Evolutionary conservation across 2,797 vertebrate species (phyloP), one percentile per base, ranked within the genome.

Genomic region (Sphenodon punctatus): DNA sequence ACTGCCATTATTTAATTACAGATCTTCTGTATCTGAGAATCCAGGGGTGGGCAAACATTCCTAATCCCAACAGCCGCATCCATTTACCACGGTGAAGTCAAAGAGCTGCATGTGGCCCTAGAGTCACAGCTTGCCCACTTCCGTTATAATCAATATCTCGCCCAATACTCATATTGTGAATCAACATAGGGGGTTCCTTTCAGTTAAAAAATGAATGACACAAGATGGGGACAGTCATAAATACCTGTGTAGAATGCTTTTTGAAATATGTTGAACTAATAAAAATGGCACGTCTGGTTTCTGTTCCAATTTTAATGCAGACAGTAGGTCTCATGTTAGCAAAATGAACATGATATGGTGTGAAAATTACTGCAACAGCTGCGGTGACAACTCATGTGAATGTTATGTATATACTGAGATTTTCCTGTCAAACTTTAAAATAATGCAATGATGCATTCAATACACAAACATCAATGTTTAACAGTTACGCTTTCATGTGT

Each of bases 381-480:
- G 89, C 80, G 65, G 84, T 87, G 82, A 89, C 88, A 91, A 88
- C 82, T 88, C 87, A 92, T 87, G 87, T 88, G 80, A 87, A 82
- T 88, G 75, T 84, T 89, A 61, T 86, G 84, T 84, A 75, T 63
- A 79, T 15, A 2, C 70, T 67, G 78, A 79, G 58, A 70, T 88
- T 88, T 90, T 81, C 90, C 88, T 89, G 70, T 77, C 87, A 88
- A 89, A 82, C 84, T 84, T 59, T 72, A 67, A 86, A 87, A 86
- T 67, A 81, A 92, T 75, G 87, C 86, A 89, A 63, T 77, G 80
- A 88, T 86, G 78, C 78, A 84, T 82, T 86, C 82, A 86, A 59
- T 46, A 80, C 65, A 77, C 67, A 48, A 82, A 67, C 67, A n/a
- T 81, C 92, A 92, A 91, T 87, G 89, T 75, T 82, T 75, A 82